Base-by-base conservation (phyloP, 2,888 invertebrate genomes). In the Ephialtes manifestator region DNA sequence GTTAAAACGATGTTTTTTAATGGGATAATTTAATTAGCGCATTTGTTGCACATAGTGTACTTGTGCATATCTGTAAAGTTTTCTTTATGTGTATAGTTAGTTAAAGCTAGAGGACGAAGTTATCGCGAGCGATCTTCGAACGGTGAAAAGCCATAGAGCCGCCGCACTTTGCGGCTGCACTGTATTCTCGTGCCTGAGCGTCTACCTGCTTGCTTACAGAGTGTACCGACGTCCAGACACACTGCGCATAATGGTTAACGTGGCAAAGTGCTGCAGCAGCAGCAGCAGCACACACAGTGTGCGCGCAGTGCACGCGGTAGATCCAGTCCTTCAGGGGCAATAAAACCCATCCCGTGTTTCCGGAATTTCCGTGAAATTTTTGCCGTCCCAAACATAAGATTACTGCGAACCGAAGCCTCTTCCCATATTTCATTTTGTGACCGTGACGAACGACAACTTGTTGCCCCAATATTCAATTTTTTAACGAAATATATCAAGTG, bases 351-450 rank as follows among this genome's bases (percentile, higher is more conserved):
- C 80, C 83, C n/a, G 39, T 79, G 84, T 78, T 85, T 82, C 78
- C 71, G 81, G 84, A 76, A 87, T 87, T 87, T 83, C 85, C 77
- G 74, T 67, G 48, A 87, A 86, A 86, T 87, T 84, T 81, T 63
- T 67, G 70, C 39, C 60, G 18, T 46, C 20, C 53, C 15, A n/a
- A 35, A 15, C 31, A 20, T 13, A 18, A 63, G 4, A 53, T 76
- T 58, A 11, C 58, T n/a, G 20, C 53, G 58, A 48, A 75, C 51
- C 68, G 28, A 82, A 67, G 31, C 18, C 74, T 13, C 24, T 18
- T 31, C 18, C 18, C 8, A 18, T 18, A 20, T 39, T 39, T 39
- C 10, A 20, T 65, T 43, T 39, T 18, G 43, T 65, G 39, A 65
- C 65, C 65, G 18, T n/a, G 43, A 10, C 39, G 20, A 35, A n/a